Evolutionary conservation across 2,113 vertebrate genomes (phyloP).

Genomic region (Perccottus glenii): DNA sequence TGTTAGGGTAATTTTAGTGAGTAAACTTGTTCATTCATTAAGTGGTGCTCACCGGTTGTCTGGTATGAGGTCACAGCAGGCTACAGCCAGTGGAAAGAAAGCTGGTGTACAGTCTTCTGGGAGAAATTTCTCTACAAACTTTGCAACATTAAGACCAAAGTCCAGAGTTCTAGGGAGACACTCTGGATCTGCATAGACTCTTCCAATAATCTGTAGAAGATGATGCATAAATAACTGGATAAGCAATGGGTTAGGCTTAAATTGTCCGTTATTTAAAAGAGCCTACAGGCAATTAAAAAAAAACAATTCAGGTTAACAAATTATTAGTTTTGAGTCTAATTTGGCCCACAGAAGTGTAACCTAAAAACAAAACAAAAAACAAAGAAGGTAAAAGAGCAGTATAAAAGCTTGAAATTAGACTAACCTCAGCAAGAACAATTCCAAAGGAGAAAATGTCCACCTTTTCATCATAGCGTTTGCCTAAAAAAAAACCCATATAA

Average conservation of each 20-base stretch:
- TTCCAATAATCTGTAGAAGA: slow-evolving; percentile 90
- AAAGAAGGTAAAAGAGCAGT: background rate
- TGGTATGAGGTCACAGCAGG: slow-evolving; percentile 91
- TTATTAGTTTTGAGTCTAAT: background rate
- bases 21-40: no score
- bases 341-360: background rate
- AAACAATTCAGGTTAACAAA: background rate
- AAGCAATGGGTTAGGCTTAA: no score
- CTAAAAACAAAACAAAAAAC: no score
- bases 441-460: slow-evolving; percentile 98
- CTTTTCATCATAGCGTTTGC: slow-evolving; percentile 96
- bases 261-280: no score
- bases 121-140: slow-evolving; percentile 96
- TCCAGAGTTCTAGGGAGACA: slow-evolving; percentile 94
- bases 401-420: slow-evolving; percentile 20
- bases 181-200: slow-evolving; percentile 95
- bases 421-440: slow-evolving; percentile 96
- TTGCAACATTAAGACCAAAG: slow-evolving; percentile 93
- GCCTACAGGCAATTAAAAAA: no score
- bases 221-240: background rate
- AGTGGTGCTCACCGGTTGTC: slow-evolving; percentile 86
- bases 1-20: no score
- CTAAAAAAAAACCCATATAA: slow-evolving; percentile 71
- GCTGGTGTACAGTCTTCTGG: slow-evolving; percentile 91
- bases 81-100: slow-evolving; percentile 92